A percentile compares a stretch with the other conserved stretches of the same genome.
Evolutionary conservation across 2,113 vertebrate species (phyloP).

Genomic region (Benitochromis conjunctus): DNA sequence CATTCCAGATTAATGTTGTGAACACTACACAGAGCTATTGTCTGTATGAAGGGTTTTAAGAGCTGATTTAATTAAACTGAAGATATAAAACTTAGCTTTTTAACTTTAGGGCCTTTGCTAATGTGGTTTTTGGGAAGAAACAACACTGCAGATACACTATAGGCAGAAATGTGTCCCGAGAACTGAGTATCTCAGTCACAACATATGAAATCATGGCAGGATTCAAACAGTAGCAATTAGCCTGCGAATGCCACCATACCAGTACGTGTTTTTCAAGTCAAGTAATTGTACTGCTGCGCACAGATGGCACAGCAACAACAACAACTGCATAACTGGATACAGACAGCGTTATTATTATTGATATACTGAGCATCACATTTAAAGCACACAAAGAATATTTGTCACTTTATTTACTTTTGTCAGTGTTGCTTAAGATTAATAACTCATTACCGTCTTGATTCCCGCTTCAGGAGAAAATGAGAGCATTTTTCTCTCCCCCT

Average conservation of each 20-base stretch:
- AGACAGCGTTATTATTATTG: neutral
- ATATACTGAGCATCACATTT: neutral
- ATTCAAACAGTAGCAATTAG: neutral
- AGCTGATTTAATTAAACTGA: neutral
- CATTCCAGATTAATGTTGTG: slow-evolving; percentile 6
- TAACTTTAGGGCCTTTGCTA: slow-evolving; percentile 16
- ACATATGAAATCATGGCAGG: neutral
- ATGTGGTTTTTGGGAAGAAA: slow-evolving; percentile 14
- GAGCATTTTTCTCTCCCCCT: slow-evolving; percentile 48
- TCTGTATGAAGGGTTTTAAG: slow-evolving; percentile 1
- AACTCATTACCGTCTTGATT: slow-evolving; percentile 59
- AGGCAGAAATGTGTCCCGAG: neutral
- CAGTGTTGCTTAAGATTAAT: slow-evolving; percentile 40
- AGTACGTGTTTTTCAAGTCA: neutral
- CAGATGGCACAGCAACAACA: neutral
- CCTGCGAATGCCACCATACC: neutral
- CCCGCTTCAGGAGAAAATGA: slow-evolving; percentile 39
- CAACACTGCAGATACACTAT: neutral
- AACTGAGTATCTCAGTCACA: neutral
- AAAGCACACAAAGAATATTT: neutral
- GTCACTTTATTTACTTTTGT: slow-evolving; percentile 22
- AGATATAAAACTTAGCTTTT: slow-evolving; percentile 1
- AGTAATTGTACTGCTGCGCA: neutral
- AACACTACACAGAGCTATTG: neutral
- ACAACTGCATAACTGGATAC: neutral